These are phyloP conservation scores for Pteronotus mesoamericanus DNA, from an alignment of 2,797 vertebrate species.

Conservation along the genomic window DNA sequence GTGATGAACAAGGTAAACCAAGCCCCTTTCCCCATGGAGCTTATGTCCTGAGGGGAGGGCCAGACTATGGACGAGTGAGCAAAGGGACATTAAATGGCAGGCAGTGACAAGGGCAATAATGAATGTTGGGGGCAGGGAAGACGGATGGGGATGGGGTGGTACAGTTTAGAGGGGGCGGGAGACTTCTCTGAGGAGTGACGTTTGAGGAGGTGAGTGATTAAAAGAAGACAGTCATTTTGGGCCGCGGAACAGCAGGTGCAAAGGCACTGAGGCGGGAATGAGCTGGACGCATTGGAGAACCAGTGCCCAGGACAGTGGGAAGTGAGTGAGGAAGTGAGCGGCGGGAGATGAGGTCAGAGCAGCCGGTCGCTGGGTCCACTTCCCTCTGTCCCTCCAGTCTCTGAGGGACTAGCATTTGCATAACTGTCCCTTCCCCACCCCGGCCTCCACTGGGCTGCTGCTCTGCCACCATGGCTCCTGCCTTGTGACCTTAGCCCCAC, in stretches of 20 bases:
- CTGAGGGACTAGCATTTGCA: background rate
- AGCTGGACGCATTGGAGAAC: background rate
- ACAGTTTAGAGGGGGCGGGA: background rate
- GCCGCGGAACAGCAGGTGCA: background rate
- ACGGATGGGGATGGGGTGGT: accelerated
- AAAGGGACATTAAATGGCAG: background rate
- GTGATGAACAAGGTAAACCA: background rate
- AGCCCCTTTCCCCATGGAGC: background rate
- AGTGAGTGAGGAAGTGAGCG: background rate
- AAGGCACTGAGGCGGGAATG: background rate
- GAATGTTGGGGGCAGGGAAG: background rate
- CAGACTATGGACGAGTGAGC: background rate
- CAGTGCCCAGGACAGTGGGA: background rate
- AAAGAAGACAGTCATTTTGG: background rate
- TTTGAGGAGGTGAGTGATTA: background rate
- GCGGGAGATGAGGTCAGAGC: background rate
- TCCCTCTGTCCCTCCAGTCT: background rate
- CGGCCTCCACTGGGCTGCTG: background rate
- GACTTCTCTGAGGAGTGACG: background rate
- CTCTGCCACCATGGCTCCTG: background rate
- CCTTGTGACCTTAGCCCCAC: constrained; percentile 24
- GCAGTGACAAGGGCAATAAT: accelerated
- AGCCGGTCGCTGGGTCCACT: background rate
- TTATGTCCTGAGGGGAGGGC: background rate
- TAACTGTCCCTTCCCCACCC: background rate